These are phyloP conservation scores for Alexandromys fortis DNA, from an alignment of 2,113 vertebrate species.

Conservation along the genomic window DNA sequence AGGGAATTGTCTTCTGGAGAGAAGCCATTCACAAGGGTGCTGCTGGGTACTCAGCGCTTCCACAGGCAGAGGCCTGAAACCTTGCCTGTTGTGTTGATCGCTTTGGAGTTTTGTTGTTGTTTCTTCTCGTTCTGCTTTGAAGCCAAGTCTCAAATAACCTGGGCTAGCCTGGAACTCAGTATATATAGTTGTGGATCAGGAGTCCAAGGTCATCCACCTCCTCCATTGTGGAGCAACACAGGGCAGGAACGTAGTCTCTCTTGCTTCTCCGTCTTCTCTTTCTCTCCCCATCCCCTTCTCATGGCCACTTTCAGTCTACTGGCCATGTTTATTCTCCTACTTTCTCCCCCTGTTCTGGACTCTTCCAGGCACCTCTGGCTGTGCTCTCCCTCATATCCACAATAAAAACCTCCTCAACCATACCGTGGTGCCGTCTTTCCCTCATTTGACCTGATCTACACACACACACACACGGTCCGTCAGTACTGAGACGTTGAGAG, in stretches of 20 bases:
- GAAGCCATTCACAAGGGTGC: not conserved
- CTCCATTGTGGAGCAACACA: not conserved
- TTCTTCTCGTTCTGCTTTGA: not conserved
- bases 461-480: not conserved
- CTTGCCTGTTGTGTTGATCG: not conserved
- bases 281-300: not conserved
- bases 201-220: not conserved
- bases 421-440: not conserved
- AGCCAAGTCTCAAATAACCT: not conserved
- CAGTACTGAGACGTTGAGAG: not conserved
- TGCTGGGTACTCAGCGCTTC: not conserved
- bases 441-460: not conserved
- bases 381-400: not conserved
- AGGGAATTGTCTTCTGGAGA: not conserved
- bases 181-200: not conserved
- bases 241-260: not conserved
- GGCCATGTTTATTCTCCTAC: not conserved
- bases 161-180: not conserved
- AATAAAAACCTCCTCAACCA: not conserved
- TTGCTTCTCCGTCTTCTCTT: not conserved
- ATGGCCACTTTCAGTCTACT: not conserved
- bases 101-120: not conserved
- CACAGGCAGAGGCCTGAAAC: conserved; percentile 13
- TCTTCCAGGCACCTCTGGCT: not conserved
- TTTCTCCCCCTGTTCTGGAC: not conserved